Conservation (phyloP, 2,113 vertebrate genomes). For the Pungitius pungitius region DNA sequence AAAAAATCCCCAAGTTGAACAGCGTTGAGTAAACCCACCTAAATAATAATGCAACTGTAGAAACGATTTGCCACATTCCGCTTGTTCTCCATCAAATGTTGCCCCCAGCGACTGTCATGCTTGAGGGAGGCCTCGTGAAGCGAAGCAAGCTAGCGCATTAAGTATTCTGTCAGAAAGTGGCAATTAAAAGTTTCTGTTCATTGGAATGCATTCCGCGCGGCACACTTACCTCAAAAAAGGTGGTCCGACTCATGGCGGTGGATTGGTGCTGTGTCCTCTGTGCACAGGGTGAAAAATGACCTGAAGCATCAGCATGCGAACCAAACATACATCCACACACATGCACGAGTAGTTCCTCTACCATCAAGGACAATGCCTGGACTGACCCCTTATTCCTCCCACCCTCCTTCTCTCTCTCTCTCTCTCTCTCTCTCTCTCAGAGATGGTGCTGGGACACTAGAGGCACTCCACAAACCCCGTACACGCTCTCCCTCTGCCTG, state of each 20-base stretch:
- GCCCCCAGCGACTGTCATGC: background rate
- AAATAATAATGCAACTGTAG: background rate
- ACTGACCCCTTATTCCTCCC: conserved; percentile 61
- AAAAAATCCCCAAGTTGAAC: background rate
- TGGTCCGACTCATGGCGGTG: conserved; percentile 72
- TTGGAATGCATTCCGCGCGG: background rate
- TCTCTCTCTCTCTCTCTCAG: conserved; percentile 27
- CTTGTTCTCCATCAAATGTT: background rate
- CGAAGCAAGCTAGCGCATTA: background rate
- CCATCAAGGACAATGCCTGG: conserved; percentile 56
- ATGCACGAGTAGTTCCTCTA: conserved; percentile 43
- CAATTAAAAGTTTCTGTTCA: background rate
- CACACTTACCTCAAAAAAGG: conserved; percentile 78
- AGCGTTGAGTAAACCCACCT: background rate
- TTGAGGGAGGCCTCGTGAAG: conserved; percentile 6
- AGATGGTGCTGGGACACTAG: conserved; percentile 43
- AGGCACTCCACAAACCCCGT: conserved; percentile 45
- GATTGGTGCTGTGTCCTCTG: conserved; percentile 18
- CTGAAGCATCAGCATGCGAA: conserved; percentile 34
- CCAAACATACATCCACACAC: background rate
- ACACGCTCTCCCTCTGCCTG: conserved; percentile 18
- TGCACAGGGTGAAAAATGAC: conserved; percentile 12
- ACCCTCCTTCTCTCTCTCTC: conserved; percentile 25
- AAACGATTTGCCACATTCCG: background rate
- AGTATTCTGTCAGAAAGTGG: background rate